These are phyloP conservation scores for Xylocampa areola DNA, from an alignment of 2,888 invertebrate genomes.

Conservation along the genomic window DNA sequence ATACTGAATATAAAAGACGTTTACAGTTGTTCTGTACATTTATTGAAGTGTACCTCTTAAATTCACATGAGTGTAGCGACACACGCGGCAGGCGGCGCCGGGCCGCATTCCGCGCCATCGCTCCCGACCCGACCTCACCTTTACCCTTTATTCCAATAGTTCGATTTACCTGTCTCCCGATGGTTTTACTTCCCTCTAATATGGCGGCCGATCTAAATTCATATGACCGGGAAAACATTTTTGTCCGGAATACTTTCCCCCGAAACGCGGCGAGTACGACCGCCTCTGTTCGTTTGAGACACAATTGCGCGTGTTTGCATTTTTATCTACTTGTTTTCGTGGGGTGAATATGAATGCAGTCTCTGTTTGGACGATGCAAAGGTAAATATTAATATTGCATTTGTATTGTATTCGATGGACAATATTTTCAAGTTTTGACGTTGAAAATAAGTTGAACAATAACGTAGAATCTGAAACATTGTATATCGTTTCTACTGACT, in stretches of 20 bases:
- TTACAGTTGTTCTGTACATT: conserved; percentile 46
- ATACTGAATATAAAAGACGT: conserved; percentile 47
- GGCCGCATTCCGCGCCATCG: conserved; percentile 61
- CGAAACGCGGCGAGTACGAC: conserved; percentile 65
- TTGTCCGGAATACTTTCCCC: conserved; percentile 79
- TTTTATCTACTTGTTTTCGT: conserved; percentile 88
- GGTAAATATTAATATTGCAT: conserved; percentile 83
- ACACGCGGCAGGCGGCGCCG: conserved; percentile 61
- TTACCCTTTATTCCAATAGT: conserved; percentile 76
- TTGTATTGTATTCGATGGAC: conserved; percentile 71
- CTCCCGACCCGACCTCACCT: conserved; percentile 62
- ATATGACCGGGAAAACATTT: conserved; percentile 86
- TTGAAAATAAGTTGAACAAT: conserved; percentile 47
- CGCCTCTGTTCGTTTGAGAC: conserved; percentile 83
- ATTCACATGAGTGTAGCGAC: conserved; percentile 65
- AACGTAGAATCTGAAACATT: conserved; percentile 37
- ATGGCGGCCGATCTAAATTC: conserved; percentile 85
- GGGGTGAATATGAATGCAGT: conserved; percentile 86
- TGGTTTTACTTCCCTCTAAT: conserved; percentile 82
- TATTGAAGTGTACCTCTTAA: conserved; percentile 61
- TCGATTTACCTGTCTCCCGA: conserved; percentile 81
- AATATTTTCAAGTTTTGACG: conserved; percentile 67
- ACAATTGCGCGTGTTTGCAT: conserved; percentile 88
- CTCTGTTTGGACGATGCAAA: conserved; percentile 81
- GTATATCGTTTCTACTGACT: conserved; percentile 36